phyloP scores from a whole-genome alignment of 2,888 invertebrate genomes.

The Molorchus minor region DNA sequence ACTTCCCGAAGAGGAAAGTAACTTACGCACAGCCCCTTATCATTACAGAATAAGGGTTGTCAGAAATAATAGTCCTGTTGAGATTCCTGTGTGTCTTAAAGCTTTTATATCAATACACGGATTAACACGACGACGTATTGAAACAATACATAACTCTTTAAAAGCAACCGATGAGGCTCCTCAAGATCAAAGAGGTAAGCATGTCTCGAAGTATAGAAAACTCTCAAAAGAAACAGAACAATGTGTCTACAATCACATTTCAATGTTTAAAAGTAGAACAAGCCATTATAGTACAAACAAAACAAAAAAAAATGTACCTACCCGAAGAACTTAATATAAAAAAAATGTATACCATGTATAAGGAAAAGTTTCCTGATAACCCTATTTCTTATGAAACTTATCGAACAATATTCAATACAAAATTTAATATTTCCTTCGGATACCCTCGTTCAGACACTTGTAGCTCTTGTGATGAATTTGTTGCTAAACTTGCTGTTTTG shows the following conservation, averaged over 20 bases:
- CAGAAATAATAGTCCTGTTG: background rate
- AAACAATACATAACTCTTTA: constrained; percentile 13
- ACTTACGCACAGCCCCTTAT: constrained; percentile 10
- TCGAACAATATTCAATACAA: constrained; percentile 26
- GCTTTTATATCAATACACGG: constrained; percentile 6
- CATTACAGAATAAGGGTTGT: constrained; percentile 9
- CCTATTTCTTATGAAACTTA: constrained; percentile 33
- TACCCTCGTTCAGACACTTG: constrained; percentile 33
- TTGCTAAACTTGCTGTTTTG: constrained; percentile 3
- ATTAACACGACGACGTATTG: background rate
- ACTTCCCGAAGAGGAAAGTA: constrained; percentile 2
- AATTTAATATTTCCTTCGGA: constrained; percentile 35
- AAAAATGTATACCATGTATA: constrained; percentile 24
- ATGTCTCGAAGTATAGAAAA: constrained; percentile 10
- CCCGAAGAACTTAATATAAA: constrained; percentile 23
- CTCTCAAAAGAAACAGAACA: background rate
- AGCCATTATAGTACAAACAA: constrained; percentile 16
- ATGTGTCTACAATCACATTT: background rate
- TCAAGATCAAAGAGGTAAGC: constrained; percentile 9
- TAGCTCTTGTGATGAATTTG: constrained; percentile 24
- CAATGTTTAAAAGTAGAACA: background rate
- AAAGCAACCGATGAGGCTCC: constrained; percentile 1
- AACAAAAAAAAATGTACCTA: constrained; percentile 17
- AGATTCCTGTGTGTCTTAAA: background rate
- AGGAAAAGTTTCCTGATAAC: constrained; percentile 16